Conservation (phyloP, 2,797 vertebrate genomes). For the Leptodactylus fallax region DNA sequence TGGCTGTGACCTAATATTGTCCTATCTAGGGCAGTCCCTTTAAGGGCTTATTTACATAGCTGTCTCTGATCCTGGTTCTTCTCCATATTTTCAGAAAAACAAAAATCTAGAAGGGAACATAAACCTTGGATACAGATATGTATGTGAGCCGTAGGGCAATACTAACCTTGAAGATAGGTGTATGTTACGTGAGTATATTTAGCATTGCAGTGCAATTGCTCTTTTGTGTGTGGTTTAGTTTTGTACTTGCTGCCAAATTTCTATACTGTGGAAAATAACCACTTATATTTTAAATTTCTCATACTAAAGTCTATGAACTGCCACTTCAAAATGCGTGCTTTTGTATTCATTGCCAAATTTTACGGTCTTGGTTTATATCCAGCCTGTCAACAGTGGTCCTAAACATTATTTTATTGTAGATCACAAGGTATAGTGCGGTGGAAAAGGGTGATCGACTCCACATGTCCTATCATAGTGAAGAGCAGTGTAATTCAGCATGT, state of each 20-base stretch:
- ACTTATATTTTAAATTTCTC: constrained; percentile 38
- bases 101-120: background rate
- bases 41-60: too few species aligned
- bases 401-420: too few species aligned
- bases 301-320: background rate
- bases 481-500: too few species aligned
- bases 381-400: too few species aligned
- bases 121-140: background rate
- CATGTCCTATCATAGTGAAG: too few species aligned
- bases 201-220: background rate
- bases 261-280: background rate
- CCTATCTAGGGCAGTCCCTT: too few species aligned
- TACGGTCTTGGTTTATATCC: too few species aligned
- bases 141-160: background rate
- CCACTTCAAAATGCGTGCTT: background rate
- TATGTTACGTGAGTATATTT: background rate
- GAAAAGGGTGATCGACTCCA: too few species aligned
- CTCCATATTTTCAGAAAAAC: too few species aligned
- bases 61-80: too few species aligned
- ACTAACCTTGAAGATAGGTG: background rate
- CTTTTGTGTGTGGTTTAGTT: background rate
- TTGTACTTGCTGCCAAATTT: constrained; percentile 19
- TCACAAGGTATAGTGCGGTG: too few species aligned
- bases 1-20: too few species aligned
- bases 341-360: background rate